Conservation (phyloP, 2,113 vertebrate species). For the Cavia aperea region DNA sequence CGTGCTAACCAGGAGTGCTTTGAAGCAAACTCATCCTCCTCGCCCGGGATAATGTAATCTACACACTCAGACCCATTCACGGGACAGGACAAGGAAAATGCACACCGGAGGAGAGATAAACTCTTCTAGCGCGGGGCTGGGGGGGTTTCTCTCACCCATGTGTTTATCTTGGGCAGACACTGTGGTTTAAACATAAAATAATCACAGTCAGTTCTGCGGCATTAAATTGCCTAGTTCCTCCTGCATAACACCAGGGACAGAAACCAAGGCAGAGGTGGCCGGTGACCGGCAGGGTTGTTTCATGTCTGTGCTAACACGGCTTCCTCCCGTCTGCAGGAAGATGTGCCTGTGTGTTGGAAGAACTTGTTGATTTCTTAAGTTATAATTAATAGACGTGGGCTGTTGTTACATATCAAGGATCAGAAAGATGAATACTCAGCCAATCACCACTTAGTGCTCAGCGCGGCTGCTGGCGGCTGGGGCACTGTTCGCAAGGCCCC, state of each 20-base stretch:
- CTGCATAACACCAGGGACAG: constrained; percentile 45
- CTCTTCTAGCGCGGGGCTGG: constrained; percentile 21
- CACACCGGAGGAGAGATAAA: background rate
- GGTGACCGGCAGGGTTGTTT: constrained; percentile 31
- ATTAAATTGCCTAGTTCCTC: constrained; percentile 59
- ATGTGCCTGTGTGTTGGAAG: background rate
- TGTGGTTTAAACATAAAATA: constrained; percentile 60
- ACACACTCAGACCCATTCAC: constrained; percentile 47
- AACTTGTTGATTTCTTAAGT: constrained; percentile 40
- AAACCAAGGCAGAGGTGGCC: constrained; percentile 51
- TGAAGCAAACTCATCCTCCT: constrained; percentile 46
- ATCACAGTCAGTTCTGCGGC: constrained; percentile 47
- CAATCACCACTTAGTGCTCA: constrained; percentile 41
- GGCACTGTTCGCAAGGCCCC: background rate
- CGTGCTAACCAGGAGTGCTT: constrained; percentile 32
- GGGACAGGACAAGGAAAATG: constrained; percentile 32
- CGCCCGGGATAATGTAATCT: constrained; percentile 53
- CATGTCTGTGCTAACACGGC: constrained; percentile 15
- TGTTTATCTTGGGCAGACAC: constrained; percentile 54
- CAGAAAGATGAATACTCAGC: constrained; percentile 10
- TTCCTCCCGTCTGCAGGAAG: constrained; percentile 36
- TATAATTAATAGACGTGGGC: constrained; percentile 52
- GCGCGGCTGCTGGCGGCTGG: background rate
- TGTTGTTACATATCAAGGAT: constrained; percentile 4
- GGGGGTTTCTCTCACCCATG: background rate